These are phyloP conservation scores for Chlamydotis undulata DNA, from an alignment of 2,113 vertebrate genomes.

Conservation along the genomic window DNA sequence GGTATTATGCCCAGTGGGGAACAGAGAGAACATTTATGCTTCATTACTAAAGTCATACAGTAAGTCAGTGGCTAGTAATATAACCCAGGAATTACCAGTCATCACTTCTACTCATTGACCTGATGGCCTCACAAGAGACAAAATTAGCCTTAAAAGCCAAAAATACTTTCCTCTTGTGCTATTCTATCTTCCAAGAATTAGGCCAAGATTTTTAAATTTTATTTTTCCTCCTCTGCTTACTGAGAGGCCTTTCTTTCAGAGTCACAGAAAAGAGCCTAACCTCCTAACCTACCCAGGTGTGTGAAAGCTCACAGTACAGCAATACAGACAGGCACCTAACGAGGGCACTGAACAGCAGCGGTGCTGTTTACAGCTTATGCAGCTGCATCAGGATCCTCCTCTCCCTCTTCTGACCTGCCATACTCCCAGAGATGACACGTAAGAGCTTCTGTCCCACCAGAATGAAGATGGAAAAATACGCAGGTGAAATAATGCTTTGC, in stretches of 20 bases:
- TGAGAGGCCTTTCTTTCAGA: background rate
- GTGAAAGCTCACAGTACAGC: background rate
- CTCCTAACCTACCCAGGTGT: background rate
- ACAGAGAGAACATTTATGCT: slow-evolving; percentile 43
- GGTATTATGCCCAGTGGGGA: slow-evolving; percentile 53
- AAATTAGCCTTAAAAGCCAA: slow-evolving; percentile 19
- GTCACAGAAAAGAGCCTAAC: background rate
- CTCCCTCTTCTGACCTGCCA: background rate
- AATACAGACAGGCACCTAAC: background rate
- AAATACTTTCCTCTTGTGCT: background rate
- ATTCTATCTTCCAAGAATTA: background rate
- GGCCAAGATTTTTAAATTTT: background rate
- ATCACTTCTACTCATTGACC: slow-evolving; percentile 29
- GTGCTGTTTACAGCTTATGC: background rate
- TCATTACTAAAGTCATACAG: slow-evolving; percentile 54
- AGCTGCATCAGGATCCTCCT: background rate
- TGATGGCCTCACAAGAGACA: background rate
- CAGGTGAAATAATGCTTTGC: background rate
- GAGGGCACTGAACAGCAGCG: background rate
- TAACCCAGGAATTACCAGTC: slow-evolving; percentile 29
- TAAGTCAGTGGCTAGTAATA: slow-evolving; percentile 46
- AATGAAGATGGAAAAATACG: background rate
- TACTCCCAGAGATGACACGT: background rate
- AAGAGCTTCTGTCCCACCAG: background rate
- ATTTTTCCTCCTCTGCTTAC: background rate